Percentiles rank a stretch among this genome's conserved stretches.
Evolutionary conservation across 2,888 invertebrate species (phyloP).

Genomic region (Meiosimyza platycephala): DNA sequence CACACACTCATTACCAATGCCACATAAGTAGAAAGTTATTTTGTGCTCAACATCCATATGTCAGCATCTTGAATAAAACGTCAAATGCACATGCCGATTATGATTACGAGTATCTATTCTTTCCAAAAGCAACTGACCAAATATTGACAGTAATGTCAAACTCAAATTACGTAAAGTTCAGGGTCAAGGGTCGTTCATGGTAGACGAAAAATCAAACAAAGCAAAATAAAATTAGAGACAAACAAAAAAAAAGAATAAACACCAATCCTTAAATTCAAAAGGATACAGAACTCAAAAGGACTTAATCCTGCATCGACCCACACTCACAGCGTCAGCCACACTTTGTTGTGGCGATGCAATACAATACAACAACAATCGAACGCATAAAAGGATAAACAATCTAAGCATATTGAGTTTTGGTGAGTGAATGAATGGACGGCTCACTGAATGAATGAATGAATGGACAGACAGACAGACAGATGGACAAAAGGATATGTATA

Average conservation of each 20-base stretch:
- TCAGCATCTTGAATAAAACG: too few relatives aligned
- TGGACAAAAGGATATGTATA: too few relatives aligned
- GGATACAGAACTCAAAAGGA: background rate
- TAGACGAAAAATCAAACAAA: too few relatives aligned
- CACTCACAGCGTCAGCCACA: background rate
- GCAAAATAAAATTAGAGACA: too few relatives aligned
- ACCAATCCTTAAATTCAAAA: background rate
- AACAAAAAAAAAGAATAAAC: background rate
- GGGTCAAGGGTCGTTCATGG: conserved; percentile 55
- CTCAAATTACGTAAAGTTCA: conserved; percentile 57
- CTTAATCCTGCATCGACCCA: conserved; percentile 33
- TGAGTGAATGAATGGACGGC: too few relatives aligned
- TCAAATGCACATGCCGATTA: too few relatives aligned
- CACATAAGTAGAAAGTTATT: too few relatives aligned
- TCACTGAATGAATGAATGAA: too few relatives aligned
- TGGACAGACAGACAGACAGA: too few relatives aligned
- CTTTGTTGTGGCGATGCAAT: conserved; percentile 49
- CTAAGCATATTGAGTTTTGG: conserved; percentile 32
- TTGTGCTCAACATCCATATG: too few relatives aligned
- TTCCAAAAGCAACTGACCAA: conserved; percentile 54
- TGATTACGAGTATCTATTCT: too few relatives aligned
- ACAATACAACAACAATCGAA: conserved; percentile 45
- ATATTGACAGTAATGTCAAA: conserved; percentile 61
- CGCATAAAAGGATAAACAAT: conserved; percentile 45
- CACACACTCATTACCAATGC: too few relatives aligned